These are phyloP conservation scores for Amphimedon queenslandica DNA, from an alignment of 37 sponge, comb jelly and placozoan genomes.

Conservation along the genomic window DNA sequence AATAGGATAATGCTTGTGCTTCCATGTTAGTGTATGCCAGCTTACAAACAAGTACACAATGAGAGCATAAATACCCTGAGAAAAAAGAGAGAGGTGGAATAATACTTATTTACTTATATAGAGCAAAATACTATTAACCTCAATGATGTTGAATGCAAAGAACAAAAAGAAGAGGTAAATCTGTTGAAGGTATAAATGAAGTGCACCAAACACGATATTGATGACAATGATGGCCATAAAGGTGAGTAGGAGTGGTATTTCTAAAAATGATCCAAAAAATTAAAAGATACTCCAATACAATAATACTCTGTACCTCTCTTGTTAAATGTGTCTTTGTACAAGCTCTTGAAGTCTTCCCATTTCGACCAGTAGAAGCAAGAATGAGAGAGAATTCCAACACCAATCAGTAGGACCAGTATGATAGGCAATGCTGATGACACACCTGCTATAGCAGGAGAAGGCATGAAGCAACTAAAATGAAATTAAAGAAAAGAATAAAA, in stretches of 20 bases:
- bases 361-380: slow-evolving; percentile 65
- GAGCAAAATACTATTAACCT: no score
- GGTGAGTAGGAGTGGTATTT: slow-evolving; percentile 52
- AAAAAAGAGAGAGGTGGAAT: neutral
- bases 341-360: slow-evolving; percentile 65
- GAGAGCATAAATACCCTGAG: slow-evolving; percentile 61
- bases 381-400: slow-evolving; percentile 47
- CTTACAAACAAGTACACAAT: slow-evolving; percentile 58
- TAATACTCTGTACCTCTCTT: slow-evolving; percentile 49
- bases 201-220: slow-evolving; percentile 34
- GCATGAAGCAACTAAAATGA: slow-evolving; percentile 73
- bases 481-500: neutral
- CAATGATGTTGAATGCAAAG: slow-evolving; percentile 42
- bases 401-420: slow-evolving; percentile 41
- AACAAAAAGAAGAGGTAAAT: slow-evolving; percentile 59
- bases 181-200: slow-evolving; percentile 51
- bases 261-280: slow-evolving; percentile 6
- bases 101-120: no score
- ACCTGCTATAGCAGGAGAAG: slow-evolving; percentile 34
- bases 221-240: slow-evolving; percentile 52
- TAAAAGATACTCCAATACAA: no score
- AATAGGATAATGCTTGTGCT: slow-evolving; percentile 48
- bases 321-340: slow-evolving; percentile 75
- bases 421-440: slow-evolving; percentile 55
- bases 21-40: slow-evolving; percentile 55